phyloP scores from a whole-genome alignment of 2,797 vertebrate species.

The Microctenopoma lineatum region DNA sequence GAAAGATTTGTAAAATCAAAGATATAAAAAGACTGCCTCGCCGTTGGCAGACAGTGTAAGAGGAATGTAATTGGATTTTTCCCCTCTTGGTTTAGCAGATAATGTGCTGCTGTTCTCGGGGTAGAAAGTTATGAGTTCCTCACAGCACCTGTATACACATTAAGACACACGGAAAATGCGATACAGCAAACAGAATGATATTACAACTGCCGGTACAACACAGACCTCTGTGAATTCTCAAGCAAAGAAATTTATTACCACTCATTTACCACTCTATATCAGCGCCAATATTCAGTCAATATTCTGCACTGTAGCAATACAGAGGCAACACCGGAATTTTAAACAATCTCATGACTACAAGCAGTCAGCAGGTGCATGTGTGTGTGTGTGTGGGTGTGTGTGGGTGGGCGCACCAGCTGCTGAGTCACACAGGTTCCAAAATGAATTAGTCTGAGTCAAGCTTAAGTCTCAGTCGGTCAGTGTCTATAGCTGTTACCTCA shows the following conservation, averaged over 20 bases:
- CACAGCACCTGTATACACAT: constrained; percentile 53
- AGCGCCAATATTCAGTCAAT: constrained; percentile 55
- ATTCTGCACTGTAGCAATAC: constrained; percentile 42
- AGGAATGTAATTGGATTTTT: constrained; percentile 75
- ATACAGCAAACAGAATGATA: constrained; percentile 58
- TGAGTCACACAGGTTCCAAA: constrained; percentile 64
- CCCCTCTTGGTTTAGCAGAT: constrained; percentile 62
- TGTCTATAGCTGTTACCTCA: constrained; percentile 37
- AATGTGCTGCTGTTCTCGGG: constrained; percentile 49
- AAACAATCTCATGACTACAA: constrained; percentile 34
- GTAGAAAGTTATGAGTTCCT: constrained; percentile 58
- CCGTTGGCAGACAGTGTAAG: constrained; percentile 59
- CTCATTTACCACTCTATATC: constrained; percentile 51
- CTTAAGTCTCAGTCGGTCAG: constrained; percentile 53
- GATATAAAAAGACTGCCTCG: constrained; percentile 65
- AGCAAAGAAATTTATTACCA: constrained; percentile 57
- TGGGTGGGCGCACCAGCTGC: constrained; percentile 34
- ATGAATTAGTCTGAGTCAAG: constrained; percentile 46
- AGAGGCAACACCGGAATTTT: constrained; percentile 54
- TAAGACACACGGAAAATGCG: constrained; percentile 36
- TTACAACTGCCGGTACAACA: constrained; percentile 52
- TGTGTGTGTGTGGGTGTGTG: constrained; percentile 19
- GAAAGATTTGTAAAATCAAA: constrained; percentile 74
- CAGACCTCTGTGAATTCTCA: constrained; percentile 44
- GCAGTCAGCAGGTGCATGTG: constrained; percentile 19